Base-by-base conservation (phyloP, 2,113 vertebrate genomes). In the Suncus etruscus region DNA sequence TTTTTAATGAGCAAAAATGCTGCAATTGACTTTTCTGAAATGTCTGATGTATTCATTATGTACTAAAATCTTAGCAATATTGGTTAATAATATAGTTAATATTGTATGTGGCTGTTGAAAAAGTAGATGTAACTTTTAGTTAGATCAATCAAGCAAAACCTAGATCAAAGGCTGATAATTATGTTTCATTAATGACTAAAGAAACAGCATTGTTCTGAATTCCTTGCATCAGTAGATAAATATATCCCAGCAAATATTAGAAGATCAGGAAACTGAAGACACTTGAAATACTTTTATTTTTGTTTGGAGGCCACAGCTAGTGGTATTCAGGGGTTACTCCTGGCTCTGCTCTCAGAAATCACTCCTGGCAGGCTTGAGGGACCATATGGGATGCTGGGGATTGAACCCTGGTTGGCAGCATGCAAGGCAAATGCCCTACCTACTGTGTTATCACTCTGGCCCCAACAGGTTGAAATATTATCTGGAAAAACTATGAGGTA, bases 91-190 rank as follows among this genome's bases (percentile, higher is more conserved):
- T 61, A 69, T 66, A 76, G 48, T 79, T 91, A 66, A 68, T 9
- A 51, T 50, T 54, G 50, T 39, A 0, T 29, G 0, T 68, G 22
- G 3, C 50, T 85, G 15, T 54, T 68, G 61, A 78, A 92, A 90
- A 81, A 29, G 29, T 24, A 68, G 66, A 61, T 77, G 20, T 86
- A 54, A 77, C 77, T 77, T 80, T 22, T 32, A 12, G 20, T 76
- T 90, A 83, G 47, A 76, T 73, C 54, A 86, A 77, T 85, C 31
- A 75, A 93, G 45, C 47, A 29, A 70, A 79, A 27, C 20, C 15
- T 86, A 47, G 51, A 85, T 20, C 6, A 45, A 90, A 85, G 8
- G 2, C 76, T 2, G 51, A 61, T 48, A 77, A 76, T 70, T 51
- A 61, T 51, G 24, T 51, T 93, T 86, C 90, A 45, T 82, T 95